Conservation (phyloP, 2,113 vertebrate species). For the Dicaeum eximium region DNA sequence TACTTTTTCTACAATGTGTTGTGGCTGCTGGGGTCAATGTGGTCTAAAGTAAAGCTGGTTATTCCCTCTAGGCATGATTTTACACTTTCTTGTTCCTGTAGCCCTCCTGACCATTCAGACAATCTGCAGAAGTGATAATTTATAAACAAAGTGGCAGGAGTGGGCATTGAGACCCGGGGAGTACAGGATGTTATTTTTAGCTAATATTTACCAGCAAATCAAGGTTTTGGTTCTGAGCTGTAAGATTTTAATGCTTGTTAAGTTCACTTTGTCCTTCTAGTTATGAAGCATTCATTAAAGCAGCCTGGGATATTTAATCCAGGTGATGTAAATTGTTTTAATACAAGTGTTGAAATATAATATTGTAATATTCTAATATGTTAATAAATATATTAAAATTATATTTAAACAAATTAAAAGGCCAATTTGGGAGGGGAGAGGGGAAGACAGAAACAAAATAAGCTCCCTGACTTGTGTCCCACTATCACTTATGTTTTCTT, state of each 20-base stretch:
- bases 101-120: not conserved
- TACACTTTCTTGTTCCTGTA: not conserved
- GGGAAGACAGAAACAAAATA: not conserved
- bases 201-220: not conserved
- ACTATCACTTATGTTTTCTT: not conserved
- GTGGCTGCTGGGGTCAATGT: not conserved
- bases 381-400: not conserved
- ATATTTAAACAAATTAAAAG: not conserved
- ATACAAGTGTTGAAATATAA: not conserved
- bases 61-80: not conserved
- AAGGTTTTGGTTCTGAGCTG: not conserved
- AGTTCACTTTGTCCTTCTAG: not conserved
- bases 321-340: not conserved
- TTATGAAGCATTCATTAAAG: not conserved
- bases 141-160: not conserved
- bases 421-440: rapidly evolving
- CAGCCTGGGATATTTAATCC: not conserved
- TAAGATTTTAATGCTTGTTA: not conserved
- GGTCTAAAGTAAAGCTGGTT: not conserved
- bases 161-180: not conserved
- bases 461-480: not conserved
- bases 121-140: not conserved
- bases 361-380: not conserved
- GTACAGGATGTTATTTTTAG: not conserved
- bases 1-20: not conserved